Evolutionary conservation across 1,140 invertebrate genomes (phyloP).

Genomic region (Bombus superbus): DNA sequence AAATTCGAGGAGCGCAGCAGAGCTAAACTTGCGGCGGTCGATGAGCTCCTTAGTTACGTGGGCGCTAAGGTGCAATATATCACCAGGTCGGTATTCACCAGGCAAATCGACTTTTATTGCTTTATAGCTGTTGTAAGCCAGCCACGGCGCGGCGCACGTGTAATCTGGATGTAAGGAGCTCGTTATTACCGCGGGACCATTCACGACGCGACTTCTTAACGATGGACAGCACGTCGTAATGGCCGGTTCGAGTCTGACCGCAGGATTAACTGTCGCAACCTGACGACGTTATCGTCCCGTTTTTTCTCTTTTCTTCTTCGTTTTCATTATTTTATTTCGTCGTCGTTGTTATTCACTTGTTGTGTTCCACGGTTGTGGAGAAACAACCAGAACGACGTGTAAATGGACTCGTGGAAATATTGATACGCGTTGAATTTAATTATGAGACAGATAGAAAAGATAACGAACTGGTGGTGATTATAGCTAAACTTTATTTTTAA

Average conservation of each 20-base stretch:
- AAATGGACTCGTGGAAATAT: not conserved
- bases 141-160: constrained; percentile 33
- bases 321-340: not conserved
- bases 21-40: not conserved
- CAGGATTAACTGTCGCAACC: constrained; percentile 24
- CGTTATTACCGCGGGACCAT: constrained; percentile 58
- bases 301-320: not conserved
- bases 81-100: constrained; percentile 44
- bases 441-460: not conserved
- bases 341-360: not conserved
- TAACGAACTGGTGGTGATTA: not conserved
- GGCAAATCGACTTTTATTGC: constrained; percentile 68
- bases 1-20: too few relatives aligned
- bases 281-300: constrained; percentile 34
- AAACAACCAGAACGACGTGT: not conserved
- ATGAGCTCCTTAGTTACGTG: constrained; percentile 45
- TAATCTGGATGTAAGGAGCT: constrained; percentile 65
- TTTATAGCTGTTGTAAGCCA: constrained; percentile 63
- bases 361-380: not conserved
- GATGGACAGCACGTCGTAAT: constrained; percentile 31
- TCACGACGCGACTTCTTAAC: constrained; percentile 41
- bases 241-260: constrained; percentile 4
- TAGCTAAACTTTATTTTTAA: not conserved
- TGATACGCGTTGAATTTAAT: not conserved
- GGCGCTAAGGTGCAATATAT: constrained; percentile 64